Conservation (phyloP, 1,140 invertebrate species). For the Batillaria attramentaria region DNA sequence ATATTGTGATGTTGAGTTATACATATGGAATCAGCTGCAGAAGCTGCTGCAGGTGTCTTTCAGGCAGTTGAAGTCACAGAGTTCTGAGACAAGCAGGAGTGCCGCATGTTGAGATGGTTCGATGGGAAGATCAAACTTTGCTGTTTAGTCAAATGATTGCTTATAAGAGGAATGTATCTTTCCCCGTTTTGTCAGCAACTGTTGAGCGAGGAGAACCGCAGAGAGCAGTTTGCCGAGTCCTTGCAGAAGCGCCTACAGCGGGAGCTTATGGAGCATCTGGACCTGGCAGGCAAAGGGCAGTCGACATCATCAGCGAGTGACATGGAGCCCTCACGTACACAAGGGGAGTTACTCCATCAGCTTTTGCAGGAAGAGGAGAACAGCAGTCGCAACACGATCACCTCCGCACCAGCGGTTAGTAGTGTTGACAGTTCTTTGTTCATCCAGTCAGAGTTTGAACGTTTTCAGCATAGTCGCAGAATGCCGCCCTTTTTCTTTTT, state of each 20-base stretch:
- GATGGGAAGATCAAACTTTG: no score
- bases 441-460: background rate
- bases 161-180: no score
- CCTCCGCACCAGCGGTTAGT: conserved; percentile 64
- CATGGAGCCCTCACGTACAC: background rate
- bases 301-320: no score
- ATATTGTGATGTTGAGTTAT: no score
- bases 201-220: conserved; percentile 80
- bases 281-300: background rate
- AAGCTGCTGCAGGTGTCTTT: no score
- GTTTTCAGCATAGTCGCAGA: background rate
- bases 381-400: conserved; percentile 35
- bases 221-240: background rate
- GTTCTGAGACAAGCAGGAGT: no score
- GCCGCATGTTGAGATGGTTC: no score
- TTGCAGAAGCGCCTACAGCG: conserved; percentile 13
- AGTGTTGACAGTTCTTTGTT: background rate
- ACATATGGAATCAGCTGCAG: no score
- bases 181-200: no score
- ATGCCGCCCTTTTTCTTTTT: no score
- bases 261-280: background rate
- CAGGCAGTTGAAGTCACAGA: no score
- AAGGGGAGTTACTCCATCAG: conserved; percentile 84
- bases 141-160: no score
- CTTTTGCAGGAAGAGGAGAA: conserved; percentile 75